Evolutionary conservation across 30 jellyfish, hydroid and myxozoan genomes (phyloP).

Genomic region (Hydractinia symbiolongicarpus): DNA sequence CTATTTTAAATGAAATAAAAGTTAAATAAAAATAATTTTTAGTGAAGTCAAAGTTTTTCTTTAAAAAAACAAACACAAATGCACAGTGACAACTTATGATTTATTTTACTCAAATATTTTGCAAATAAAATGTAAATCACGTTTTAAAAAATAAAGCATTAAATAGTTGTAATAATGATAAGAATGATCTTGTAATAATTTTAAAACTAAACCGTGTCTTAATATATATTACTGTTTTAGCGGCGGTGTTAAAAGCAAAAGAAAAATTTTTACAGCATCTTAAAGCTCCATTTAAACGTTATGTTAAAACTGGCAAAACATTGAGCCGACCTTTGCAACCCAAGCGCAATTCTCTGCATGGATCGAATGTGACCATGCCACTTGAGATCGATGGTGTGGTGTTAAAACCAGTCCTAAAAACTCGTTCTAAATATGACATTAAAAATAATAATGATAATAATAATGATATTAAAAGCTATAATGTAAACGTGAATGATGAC

Average conservation of each 20-base stretch:
- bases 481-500: neutral
- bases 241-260: slow-evolving; percentile 13
- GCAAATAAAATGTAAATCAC: neutral
- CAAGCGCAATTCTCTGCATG: slow-evolving; percentile 29
- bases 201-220: neutral
- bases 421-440: slow-evolving; percentile 13
- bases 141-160: neutral
- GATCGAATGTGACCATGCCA: slow-evolving; percentile 40
- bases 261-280: slow-evolving; percentile 7
- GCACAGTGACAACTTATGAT: neutral
- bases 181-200: neutral
- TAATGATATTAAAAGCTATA: neutral
- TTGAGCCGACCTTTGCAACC: neutral
- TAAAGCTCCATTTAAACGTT: slow-evolving; percentile 18
- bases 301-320: slow-evolving; percentile 3
- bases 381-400: slow-evolving; percentile 30
- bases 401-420: slow-evolving; percentile 8
- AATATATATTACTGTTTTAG: neutral
- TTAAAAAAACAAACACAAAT: neutral
- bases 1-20: no score
- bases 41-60: neutral
- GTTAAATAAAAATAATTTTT: no score
- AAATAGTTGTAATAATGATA: neutral
- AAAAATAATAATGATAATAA: neutral
- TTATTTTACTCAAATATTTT: neutral